Evolutionary conservation across 2,888 invertebrate species (phyloP).

Genomic region (Eudemis profundana): DNA sequence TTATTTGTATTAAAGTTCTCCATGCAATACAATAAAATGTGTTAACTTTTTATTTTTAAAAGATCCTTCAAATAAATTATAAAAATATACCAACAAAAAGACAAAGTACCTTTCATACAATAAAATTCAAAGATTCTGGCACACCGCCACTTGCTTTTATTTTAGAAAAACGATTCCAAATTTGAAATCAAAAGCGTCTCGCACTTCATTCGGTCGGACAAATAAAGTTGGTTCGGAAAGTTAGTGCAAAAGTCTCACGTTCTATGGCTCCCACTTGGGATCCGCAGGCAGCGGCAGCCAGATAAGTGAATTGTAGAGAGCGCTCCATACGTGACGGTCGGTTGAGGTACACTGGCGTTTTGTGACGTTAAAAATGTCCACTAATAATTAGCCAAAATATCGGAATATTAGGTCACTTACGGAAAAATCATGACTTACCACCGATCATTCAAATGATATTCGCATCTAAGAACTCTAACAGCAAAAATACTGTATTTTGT

Average conservation of each 20-base stretch:
- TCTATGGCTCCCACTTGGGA: constrained; percentile 57
- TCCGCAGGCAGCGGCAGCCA: constrained; percentile 49
- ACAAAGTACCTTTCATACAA: too few relatives aligned
- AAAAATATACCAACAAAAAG: too few relatives aligned
- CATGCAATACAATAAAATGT: too few relatives aligned
- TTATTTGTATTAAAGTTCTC: too few relatives aligned
- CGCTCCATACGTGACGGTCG: constrained; percentile 47
- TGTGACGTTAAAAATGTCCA: constrained; percentile 7
- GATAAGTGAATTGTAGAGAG: constrained; percentile 73
- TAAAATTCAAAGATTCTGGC: constrained; percentile 4
- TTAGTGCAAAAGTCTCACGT: constrained; percentile 64
- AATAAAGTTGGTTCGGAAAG: constrained; percentile 57
- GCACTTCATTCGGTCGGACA: constrained; percentile 46
- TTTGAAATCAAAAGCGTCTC: constrained; percentile 45
- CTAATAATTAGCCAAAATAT: too few relatives aligned
- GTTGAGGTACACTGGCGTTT: constrained; percentile 24
- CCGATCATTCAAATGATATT: too few relatives aligned
- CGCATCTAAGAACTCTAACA: too few relatives aligned
- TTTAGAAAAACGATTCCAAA: constrained; percentile 28
- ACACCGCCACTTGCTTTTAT: neutral
- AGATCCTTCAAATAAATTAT: too few relatives aligned
- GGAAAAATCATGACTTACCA: too few relatives aligned
- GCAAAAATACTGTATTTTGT: too few relatives aligned
- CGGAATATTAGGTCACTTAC: too few relatives aligned
- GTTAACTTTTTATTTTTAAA: too few relatives aligned